Evolutionary conservation across 2,888 invertebrate species (phyloP), one percentile per base, ranked within the genome.

Genomic region (Tachina grossa): DNA sequence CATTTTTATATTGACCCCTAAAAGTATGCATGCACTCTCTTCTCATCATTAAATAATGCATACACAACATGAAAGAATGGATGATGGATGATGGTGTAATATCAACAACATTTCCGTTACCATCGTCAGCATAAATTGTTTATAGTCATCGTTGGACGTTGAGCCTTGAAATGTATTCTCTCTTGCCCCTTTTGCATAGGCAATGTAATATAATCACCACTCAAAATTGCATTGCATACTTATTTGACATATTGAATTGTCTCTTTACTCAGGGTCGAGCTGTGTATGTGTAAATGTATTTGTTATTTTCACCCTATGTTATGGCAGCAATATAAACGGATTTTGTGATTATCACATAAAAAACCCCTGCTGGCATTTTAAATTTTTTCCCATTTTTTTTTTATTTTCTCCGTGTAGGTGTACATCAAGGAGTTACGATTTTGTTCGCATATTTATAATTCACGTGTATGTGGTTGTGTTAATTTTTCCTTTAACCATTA

Each of bases 301-400:
- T 74, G 10, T 63, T 57, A 49, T 71, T 65, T 78, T 55, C 65
- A 68, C 9, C 59, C 41, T 66, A 66, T 76, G 74, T 43, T 55
- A 31, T 78, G 76, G 66, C 65, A 53, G 55, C 78, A 83, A 83
- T 66, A 76, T 83, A 83, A 85, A 85, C 83, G 79, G 79, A 83
- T 85, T 85, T 85, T 79, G 71, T 72, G 85, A 83, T 85, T 71
- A 85, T 83, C 83, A 68, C 79, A 82, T 79, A 71, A 85, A 85
- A 71, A 31, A 5, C 31, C 51, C 85, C 75, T 79, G 31, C 75
- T 53, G 78, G 78, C 78, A 79, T 41, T 75, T 85, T 19, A 45
- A 55, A 45, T 16, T 61, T 74, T 47, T 51, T 9, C 5, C 9
- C 41, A 4, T 19, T 51, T 45, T 41, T 47, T 55, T 9, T 55